Base-by-base conservation (phyloP, 2,888 invertebrate species). In the Sclerodermus sp. region DNA sequence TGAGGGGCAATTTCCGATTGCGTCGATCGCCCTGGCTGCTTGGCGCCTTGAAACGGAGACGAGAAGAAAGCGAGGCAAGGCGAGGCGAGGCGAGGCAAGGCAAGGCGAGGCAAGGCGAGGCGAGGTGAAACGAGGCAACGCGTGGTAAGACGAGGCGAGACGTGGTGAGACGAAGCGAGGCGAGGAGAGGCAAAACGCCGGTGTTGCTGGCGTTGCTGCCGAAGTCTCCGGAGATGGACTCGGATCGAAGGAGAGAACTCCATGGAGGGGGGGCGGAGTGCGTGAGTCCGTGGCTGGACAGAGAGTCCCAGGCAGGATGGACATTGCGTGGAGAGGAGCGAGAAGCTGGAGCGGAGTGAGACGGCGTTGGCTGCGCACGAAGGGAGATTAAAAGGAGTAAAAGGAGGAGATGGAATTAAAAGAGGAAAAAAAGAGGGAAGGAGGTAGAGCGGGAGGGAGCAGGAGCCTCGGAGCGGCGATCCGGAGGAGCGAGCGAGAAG, bases 301-400 rank as follows among this genome's bases (percentile, higher is more conserved):
- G 57, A 58, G 57, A 46, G 40, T 3, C 4, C 23, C 3, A 23
- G 23, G 23, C 23, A 23, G 23, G 23, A 23, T 23, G 23, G 23
- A 23, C 23, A 23, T 23, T 23, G 23, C 23, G 3, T 8, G 63
- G 54, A 45, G 47, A 47, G 48, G 53, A 50, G 51, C 44, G 57
- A 53, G 50, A 34, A 42, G 50, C 4, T 23, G 8, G 55, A 42
- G 40, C 44, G 42, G 51, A 62, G 42, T 44, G 51, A 53, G 43
- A 34, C 4, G 13, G 12, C 51, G 51, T 41, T 51, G 50, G 38
- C 42, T 45, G 53, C 43, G 46, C 46, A 52, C 49, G 65, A 57
- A 64, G 68, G 62, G 62, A 67, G 72, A 70, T 68, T 63, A 70
- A 70, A 70, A 65, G 53, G 61, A 73, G 64, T 66, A 68, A 70